Evolutionary conservation across 2,888 invertebrate genomes (phyloP), one percentile per base, ranked within the genome.

Genomic region (Hirtodrosophila confusa): DNA sequence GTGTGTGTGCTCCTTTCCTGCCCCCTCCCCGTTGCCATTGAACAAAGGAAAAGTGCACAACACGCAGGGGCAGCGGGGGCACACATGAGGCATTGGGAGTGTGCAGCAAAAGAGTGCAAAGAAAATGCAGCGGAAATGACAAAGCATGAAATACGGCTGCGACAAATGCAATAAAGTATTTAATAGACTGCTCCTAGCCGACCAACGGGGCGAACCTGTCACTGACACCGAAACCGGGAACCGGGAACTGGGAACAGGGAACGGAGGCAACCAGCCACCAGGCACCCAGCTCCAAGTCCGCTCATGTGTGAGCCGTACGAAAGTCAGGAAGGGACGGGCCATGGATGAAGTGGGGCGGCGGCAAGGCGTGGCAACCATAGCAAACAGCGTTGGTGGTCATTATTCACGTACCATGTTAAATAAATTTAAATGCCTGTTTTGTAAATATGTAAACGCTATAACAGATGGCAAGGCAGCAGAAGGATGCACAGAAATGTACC

Each of bases 81-180:
- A 11, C 4, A 5, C 6, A 24, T 11, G 27, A 0, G 10, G 43
- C 11, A 11, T 6, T 31, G 31, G 27, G 23, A 53, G 53, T 6
- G 6, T 17, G 36, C 10, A 44, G 41, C 7, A 69, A 71, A 65
- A 57, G 54, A 72, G 70, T 69, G 74, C 77, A 79, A 75, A 73
- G 83, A 85, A 87, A 83, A 83, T 83, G 86, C 86, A 84, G 67
- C 77, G 80, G 75, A 82, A 89, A 87, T 79, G 88, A 77, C 80
- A 88, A 88, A 84, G 80, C 75, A 89, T 78, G 88, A 82, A 82
- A 83, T 80, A 88, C 88, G 78, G 80, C 85, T 80, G 88, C 83
- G 88, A 89, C 87, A 89, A 90, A 89, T 89, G 90, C 90, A 88
- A 90, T 89, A 89, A 89, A 89, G 84, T 88, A 90, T 90, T 89